Evolutionary conservation across 2,797 vertebrate genomes (phyloP), one percentile per base, ranked within the genome.

Genomic region (Parauchenoglanis ngamensis): DNA sequence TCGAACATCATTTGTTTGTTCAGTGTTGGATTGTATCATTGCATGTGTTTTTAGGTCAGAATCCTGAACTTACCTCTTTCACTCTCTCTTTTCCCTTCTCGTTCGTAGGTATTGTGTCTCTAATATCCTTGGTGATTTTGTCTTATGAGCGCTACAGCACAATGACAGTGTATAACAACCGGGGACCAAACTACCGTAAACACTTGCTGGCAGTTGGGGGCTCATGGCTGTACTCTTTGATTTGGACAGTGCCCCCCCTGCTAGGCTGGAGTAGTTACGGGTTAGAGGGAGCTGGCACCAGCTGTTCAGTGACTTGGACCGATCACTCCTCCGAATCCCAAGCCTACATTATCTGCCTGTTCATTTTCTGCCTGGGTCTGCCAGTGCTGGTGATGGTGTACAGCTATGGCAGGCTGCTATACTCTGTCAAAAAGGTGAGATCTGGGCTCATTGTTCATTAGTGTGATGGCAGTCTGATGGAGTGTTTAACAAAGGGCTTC

Each of bases 81-180:
- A 83, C 21, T 3, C n/a, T 83, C 56, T 67, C 2, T 19, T 19
- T 54, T 63, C 46, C 46, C 44, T 75, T 63, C 57, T 91, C 31
- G 91, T 4, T 93, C 65, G 76, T 92, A 98, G 97, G 97, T 72
- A 96, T 98, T 0, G 97, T 98, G 90, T 98, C 97, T 4, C 92
- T 98, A 88, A 96, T 97, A 91, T 97, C 97, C 1, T 92, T 98
- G 94, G 95, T 97, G 67, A 93, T 97, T 92, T 94, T 98, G 67
- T 97, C 97, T 52, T 98, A 97, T 0, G 97, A 98, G 91, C 97
- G 96, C 87, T 98, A 97, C 93, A 97, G 95, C 92, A 97, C 96
- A 4, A 93, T 98, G 90, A 97, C 96, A 3, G 94, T 97, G 21
- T 96, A 95, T 93, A 96, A 95, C 92, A 97, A 96, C 88, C 94